Percentiles rank a stretch among this genome's conserved stretches.
Conservation (phyloP, 2,888 invertebrate genomes). For the Cryptops parisi region DNA sequence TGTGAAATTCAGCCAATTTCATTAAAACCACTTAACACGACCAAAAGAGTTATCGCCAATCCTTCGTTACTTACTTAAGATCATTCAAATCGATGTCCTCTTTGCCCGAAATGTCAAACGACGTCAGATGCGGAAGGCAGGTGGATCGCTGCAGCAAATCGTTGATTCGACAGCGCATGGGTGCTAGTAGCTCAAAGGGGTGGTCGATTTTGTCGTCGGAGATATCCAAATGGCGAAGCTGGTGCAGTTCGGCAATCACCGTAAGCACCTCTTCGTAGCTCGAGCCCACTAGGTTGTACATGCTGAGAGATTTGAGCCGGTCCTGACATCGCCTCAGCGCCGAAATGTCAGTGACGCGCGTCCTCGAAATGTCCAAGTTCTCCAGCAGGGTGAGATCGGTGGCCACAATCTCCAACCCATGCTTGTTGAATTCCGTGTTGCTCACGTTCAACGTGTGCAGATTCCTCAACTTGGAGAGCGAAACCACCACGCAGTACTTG, state of each 20-base stretch:
- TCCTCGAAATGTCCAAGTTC: conserved; percentile 49
- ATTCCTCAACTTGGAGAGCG: conserved; percentile 44
- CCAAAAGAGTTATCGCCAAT: neutral
- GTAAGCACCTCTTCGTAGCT: conserved; percentile 33
- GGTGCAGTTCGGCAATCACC: conserved; percentile 38
- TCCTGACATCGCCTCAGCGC: conserved; percentile 42
- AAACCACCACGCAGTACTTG: conserved; percentile 43
- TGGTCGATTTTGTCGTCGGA: conserved; percentile 40
- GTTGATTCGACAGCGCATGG: conserved; percentile 27
- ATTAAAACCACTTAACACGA: neutral
- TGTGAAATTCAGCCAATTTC: too few relatives aligned
- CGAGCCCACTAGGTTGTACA: conserved; percentile 41
- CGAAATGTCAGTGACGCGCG: conserved; percentile 45
- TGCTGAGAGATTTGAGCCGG: conserved; percentile 42
- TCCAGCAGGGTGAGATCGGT: conserved; percentile 48
- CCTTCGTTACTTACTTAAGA: conserved; percentile 31
- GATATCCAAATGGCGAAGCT: conserved; percentile 41
- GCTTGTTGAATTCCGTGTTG: conserved; percentile 50
- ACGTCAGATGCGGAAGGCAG: conserved; percentile 40
- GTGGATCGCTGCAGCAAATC: conserved; percentile 25
- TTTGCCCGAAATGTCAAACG: conserved; percentile 49
- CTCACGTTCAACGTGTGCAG: conserved; percentile 46
- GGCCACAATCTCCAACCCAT: conserved; percentile 47
- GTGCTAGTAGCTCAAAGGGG: conserved; percentile 36
- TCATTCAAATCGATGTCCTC: conserved; percentile 37